These are phyloP conservation scores for Lumbricus terrestris DNA, from an alignment of 2,888 invertebrate species.

Conservation along the genomic window DNA sequence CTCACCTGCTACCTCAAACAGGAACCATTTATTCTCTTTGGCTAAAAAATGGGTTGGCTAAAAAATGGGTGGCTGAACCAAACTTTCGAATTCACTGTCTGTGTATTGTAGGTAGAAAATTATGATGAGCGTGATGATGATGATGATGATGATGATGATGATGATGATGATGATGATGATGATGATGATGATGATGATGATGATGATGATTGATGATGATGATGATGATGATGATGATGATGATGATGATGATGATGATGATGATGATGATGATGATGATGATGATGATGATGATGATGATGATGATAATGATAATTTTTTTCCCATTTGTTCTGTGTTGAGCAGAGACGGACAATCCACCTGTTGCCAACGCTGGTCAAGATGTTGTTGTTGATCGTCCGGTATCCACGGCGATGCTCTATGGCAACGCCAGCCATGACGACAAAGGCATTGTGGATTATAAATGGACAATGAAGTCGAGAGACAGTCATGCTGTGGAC, in stretches of 20 bases:
- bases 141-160: not conserved
- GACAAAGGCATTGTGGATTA: slow-evolving; percentile 84
- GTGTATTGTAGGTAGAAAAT: not conserved
- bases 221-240: too few relatives aligned
- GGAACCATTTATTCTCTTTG: not conserved
- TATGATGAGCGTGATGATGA: not conserved
- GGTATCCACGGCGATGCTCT: slow-evolving; percentile 77
- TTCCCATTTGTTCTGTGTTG: not conserved
- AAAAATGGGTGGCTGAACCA: not conserved
- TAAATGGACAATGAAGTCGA: slow-evolving; percentile 88
- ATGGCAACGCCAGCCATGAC: slow-evolving; percentile 86
- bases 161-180: not conserved
- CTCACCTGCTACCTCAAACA: too few relatives aligned
- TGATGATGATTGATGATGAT: too few relatives aligned
- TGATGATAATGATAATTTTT: too few relatives aligned
- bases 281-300: too few relatives aligned
- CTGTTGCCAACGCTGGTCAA: slow-evolving; percentile 89
- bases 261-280: too few relatives aligned
- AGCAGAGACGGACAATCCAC: slow-evolving; percentile 85
- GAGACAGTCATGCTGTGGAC: slow-evolving; percentile 83
- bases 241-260: too few relatives aligned
- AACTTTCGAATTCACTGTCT: not conserved
- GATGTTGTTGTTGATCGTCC: slow-evolving; percentile 87
- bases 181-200: too few relatives aligned
- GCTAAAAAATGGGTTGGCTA: too few relatives aligned